phyloP scores from a whole-genome alignment of 2,113 vertebrate species.

The Peromyscus leucopus region DNA sequence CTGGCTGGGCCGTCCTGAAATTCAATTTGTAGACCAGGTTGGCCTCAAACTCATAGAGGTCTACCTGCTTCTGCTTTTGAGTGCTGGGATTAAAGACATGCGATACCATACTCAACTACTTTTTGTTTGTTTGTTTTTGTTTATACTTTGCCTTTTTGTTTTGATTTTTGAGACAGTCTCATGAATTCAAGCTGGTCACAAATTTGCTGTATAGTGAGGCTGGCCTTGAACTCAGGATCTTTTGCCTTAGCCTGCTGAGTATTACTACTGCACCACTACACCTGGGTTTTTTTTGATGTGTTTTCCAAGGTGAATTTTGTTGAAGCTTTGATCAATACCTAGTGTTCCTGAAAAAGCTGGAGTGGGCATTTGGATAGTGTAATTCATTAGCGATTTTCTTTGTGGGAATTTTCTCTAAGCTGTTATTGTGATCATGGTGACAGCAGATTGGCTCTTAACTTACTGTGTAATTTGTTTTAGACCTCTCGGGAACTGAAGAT shows the following conservation, averaged over 20 bases:
- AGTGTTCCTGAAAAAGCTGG: not conserved
- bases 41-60: not conserved
- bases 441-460: constrained; percentile 36
- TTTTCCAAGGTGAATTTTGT: not conserved
- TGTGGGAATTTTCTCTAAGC: not conserved
- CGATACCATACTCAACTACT: not conserved
- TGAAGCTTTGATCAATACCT: not conserved
- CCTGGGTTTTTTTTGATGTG: not conserved
- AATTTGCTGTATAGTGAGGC: not conserved
- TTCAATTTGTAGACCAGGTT: not conserved
- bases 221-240: not conserved
- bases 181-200: not conserved
- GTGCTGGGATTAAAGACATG: not conserved
- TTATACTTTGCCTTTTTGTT: not conserved
- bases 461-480: constrained; percentile 84
- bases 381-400: not conserved
- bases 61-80: not conserved
- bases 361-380: not conserved
- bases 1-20: not conserved
- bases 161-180: not conserved
- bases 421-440: not conserved
- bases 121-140: not conserved
- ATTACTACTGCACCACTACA: not conserved
- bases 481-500: constrained; percentile 97
- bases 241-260: not conserved